Conservation (phyloP, 1,140 invertebrate species). For the Coenobita brevimanus region DNA sequence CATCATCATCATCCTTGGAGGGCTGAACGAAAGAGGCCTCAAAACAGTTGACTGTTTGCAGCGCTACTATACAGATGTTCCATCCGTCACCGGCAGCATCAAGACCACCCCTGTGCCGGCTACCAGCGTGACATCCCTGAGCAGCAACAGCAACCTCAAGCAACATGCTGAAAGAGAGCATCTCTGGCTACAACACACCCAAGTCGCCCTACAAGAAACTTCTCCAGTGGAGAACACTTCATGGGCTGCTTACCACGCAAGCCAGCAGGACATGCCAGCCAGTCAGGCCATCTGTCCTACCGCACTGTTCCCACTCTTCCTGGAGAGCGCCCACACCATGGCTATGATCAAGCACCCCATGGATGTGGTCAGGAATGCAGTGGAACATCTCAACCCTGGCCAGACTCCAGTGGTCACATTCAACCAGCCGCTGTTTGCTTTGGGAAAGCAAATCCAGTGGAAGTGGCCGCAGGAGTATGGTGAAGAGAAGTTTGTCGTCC, state of each 20-base stretch:
- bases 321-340: conserved; percentile 28
- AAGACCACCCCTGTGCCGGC: conserved; percentile 12
- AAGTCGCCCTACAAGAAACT: conserved; percentile 18
- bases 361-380: too few species aligned
- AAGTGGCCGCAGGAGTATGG: conserved; percentile 9
- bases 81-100: conserved; percentile 11
- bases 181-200: conserved; percentile 24
- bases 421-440: conserved; percentile 19
- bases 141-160: conserved; percentile 12
- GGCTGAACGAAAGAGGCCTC: conserved; percentile 17
- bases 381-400: too few species aligned
- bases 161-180: conserved; percentile 28
- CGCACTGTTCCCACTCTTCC: conserved; percentile 29
- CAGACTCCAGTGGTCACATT: conserved; percentile 1
- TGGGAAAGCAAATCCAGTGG: not conserved
- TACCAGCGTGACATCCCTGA: conserved; percentile 19
- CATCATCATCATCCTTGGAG: conserved; percentile 26
- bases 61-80: conserved; percentile 28
- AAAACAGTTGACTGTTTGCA: conserved; percentile 9
- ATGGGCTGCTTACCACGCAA: conserved; percentile 23
- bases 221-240: conserved; percentile 16
- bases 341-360: conserved; percentile 10
- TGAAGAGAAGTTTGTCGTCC: conserved; percentile 4
- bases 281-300: conserved; percentile 20
- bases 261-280: conserved; percentile 17